Evolutionary conservation across 2,113 vertebrate species (phyloP).

Genomic region (Oreochromis tanganicae): DNA sequence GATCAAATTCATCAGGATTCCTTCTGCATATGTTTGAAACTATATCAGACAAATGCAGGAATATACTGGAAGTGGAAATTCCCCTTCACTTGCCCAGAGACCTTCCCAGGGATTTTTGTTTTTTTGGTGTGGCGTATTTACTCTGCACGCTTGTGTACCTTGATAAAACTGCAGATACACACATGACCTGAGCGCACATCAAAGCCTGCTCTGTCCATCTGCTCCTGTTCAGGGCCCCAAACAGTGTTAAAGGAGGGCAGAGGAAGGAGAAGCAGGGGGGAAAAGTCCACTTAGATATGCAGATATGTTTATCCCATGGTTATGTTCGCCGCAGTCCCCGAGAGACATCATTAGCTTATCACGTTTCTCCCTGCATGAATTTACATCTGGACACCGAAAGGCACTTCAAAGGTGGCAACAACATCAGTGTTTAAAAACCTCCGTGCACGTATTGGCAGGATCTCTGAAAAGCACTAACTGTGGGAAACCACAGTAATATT

Average conservation of each 20-base stretch:
- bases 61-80: constrained; percentile 31
- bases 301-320: constrained; percentile 52
- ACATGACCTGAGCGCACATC: constrained; percentile 49
- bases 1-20: background rate
- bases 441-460: constrained; percentile 1
- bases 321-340: background rate
- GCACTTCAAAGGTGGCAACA: constrained; percentile 62
- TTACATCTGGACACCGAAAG: constrained; percentile 52
- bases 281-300: constrained; percentile 37
- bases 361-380: constrained; percentile 41
- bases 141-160: constrained; percentile 50
- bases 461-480: background rate
- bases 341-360: constrained; percentile 71
- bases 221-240: constrained; percentile 5
- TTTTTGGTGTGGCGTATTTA: constrained; percentile 60
- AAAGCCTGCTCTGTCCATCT: constrained; percentile 53
- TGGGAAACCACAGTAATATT: background rate
- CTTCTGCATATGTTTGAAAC: background rate
- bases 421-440: constrained; percentile 22
- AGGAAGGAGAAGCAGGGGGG: background rate
- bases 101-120: constrained; percentile 49
- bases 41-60: background rate
- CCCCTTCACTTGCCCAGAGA: constrained; percentile 53
- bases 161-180: constrained; percentile 58
- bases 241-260: background rate